Evolutionary conservation across 1,140 invertebrate species (phyloP).

Genomic region (Caenorhabditis remanei): DNA sequence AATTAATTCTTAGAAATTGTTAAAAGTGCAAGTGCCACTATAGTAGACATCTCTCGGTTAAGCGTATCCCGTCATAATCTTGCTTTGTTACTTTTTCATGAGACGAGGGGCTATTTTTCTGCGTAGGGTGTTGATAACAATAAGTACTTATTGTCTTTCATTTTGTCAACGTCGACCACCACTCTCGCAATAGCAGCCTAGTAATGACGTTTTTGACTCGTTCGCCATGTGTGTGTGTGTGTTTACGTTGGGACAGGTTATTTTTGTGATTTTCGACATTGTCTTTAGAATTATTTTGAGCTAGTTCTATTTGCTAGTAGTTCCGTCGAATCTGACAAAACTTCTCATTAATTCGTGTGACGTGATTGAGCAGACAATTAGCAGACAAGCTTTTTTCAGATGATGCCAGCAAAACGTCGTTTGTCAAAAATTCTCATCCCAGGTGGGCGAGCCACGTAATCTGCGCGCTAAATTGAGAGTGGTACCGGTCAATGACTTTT

Average conservation of each 20-base stretch:
- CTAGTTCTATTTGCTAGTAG: neutral
- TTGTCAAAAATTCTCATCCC: neutral
- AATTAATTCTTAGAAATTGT: neutral
- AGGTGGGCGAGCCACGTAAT: conserved; percentile 35
- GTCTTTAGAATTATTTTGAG: conserved; percentile 12
- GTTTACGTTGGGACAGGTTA: conserved; percentile 17
- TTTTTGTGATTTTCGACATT: conserved; percentile 22
- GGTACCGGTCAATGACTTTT: neutral
- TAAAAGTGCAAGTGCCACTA: neutral
- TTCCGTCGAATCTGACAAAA: neutral
- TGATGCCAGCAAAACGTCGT: neutral
- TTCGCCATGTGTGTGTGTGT: neutral
- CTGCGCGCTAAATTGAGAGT: neutral
- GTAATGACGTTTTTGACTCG: neutral
- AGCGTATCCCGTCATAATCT: neutral
- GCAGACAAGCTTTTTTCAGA: neutral
- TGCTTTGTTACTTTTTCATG: neutral
- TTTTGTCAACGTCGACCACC: neutral
- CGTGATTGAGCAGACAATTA: conserved; percentile 19
- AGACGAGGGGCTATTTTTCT: neutral
- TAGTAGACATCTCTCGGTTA: neutral
- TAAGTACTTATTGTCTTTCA: conserved; percentile 25
- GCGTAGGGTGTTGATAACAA: conserved; percentile 38
- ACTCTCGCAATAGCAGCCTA: neutral
- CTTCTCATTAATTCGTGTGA: neutral